Evolutionary conservation across 2,888 invertebrate genomes (phyloP), one percentile per base, ranked within the genome.

Genomic region (Folsomia candida): DNA sequence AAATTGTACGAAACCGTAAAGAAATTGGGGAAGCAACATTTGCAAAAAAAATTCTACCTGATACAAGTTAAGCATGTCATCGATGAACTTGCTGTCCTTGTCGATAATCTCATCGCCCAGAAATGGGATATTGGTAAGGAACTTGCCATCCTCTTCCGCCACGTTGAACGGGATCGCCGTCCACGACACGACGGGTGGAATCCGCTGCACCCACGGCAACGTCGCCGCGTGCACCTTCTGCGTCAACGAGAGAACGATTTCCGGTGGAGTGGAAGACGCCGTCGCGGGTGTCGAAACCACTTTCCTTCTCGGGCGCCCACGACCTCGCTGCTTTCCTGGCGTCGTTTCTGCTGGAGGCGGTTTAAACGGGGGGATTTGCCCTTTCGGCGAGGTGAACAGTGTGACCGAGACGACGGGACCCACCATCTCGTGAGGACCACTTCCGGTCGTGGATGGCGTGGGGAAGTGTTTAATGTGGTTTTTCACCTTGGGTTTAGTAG

Each of bases 31-130:
- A n/a, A n/a, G n/a, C n/a, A n/a, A n/a, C n/a, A n/a, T n/a, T n/a
- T n/a, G n/a, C n/a, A n/a, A n/a, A n/a, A n/a, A n/a, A 47, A 47
- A 47, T 6, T 4, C 22, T 54, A 54, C 54, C 54, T 54, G 54
- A 54, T 75, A 76, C 1, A 73, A 54, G 3, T 70, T 73, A 0
- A 76, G 70, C 65, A 77, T 72, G 57, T 74, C 76, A 24, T 76
- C 77, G 58, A 77, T 71, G 51, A 77, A 77, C 28, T 74, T 70
- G 25, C 66, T 51, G 61, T 77, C 77, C 51, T 75, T 75, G 25
- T 77, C 77, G 68, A 77, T 77, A 27, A 77, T 69, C 25, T 75
- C 75, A 51, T 77, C 77, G 4, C 77, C 77, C 20, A 77, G 70
- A 65, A 75, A 77, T 57, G 77, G 77, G 64, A 77, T 77, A 59